These are phyloP conservation scores for Gambusia yucatana DNA, from an alignment of 2,797 vertebrate species.

Conservation along the genomic window DNA sequence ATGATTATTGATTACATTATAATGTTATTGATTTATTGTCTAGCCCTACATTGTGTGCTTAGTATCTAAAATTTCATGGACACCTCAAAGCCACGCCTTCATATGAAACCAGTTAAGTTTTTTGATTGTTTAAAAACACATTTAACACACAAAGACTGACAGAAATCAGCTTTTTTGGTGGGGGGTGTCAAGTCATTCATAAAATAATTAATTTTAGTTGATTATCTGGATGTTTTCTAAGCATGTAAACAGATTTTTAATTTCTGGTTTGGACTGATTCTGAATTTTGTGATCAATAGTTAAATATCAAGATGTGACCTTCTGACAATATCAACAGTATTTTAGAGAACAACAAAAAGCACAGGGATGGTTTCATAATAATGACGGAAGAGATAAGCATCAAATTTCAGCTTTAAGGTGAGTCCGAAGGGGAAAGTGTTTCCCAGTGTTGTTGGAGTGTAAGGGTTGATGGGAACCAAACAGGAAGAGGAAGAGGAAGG, in stretches of 20 bases:
- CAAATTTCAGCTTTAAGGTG: constrained; percentile 2
- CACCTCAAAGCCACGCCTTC: neutral
- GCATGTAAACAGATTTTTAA: neutral
- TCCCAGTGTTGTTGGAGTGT: constrained; percentile 37
- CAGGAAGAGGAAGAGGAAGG: constrained; percentile 33
- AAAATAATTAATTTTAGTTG: neutral
- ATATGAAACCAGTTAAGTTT: neutral
- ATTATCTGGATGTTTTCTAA: neutral
- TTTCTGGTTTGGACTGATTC: neutral
- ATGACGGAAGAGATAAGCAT: neutral
- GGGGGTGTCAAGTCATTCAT: neutral
- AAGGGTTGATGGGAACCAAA: constrained; percentile 2
- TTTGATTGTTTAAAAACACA: neutral
- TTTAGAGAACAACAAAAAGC: neutral
- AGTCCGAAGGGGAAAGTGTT: constrained; percentile 24
- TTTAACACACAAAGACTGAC: neutral
- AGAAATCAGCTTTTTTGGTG: neutral
- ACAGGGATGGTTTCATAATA: neutral
- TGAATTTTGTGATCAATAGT: constrained; percentile 7
- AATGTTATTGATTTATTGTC: no score
- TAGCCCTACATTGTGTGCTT: neutral
- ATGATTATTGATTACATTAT: no score
- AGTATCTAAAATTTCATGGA: neutral
- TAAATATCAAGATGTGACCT: neutral
- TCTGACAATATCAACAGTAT: constrained; percentile 1